Evolutionary conservation across 2,797 vertebrate species (phyloP).

Genomic region (Spea hammondii): DNA sequence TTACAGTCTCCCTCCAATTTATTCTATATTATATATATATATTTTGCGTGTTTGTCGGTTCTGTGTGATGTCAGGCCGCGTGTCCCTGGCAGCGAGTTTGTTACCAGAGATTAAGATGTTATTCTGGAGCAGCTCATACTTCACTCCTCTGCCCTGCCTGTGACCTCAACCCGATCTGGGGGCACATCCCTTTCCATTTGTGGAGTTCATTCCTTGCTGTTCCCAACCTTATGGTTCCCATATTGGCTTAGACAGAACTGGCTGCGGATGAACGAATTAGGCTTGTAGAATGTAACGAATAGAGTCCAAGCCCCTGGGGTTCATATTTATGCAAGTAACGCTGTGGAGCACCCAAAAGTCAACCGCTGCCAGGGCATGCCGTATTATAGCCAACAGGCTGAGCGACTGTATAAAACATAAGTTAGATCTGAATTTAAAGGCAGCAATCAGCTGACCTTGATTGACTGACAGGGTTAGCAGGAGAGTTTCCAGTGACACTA

Average conservation of each 20-base stretch:
- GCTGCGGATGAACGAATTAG: constrained; percentile 6
- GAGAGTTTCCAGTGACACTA: too few relatives aligned
- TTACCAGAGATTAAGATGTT: constrained; percentile 20
- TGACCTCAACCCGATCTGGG: constrained; percentile 53
- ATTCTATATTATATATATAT: background rate
- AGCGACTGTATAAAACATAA: too few relatives aligned
- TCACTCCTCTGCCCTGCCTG: constrained; percentile 47
- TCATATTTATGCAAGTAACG: too few relatives aligned
- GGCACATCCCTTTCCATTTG: constrained; percentile 34
- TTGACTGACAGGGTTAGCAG: too few relatives aligned
- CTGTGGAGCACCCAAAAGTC: constrained; percentile 13
- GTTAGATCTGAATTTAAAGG: too few relatives aligned
- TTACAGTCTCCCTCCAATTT: constrained; percentile 2
- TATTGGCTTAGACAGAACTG: constrained; percentile 23
- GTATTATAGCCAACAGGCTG: too few relatives aligned
- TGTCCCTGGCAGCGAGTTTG: constrained; percentile 20
- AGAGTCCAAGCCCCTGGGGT: constrained; percentile 7
- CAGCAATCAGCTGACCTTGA: too few relatives aligned
- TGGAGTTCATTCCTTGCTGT: constrained; percentile 44
- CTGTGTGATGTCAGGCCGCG: constrained; percentile 6
- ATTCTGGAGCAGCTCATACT: constrained; percentile 1
- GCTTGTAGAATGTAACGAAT: constrained; percentile 3
- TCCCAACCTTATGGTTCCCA: constrained; percentile 16
- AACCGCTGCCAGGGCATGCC: background rate
- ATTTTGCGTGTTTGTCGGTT: background rate